phyloP scores from a whole-genome alignment of 2,797 vertebrate genomes.

The Amblyraja radiata region DNA sequence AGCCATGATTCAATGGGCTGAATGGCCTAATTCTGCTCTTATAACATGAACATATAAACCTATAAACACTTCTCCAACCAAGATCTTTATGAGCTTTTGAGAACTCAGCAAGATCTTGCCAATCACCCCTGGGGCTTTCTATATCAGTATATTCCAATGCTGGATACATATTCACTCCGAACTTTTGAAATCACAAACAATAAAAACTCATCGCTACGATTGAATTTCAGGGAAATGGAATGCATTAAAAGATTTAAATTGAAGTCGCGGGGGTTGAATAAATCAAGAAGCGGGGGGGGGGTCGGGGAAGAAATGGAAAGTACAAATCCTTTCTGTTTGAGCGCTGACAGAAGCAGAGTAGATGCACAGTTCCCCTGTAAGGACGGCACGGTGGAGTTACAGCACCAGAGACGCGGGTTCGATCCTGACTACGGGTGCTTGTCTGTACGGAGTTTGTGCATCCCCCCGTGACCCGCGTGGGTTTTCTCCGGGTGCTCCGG shows the following conservation, averaged over 20 bases:
- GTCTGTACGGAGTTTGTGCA: too few relatives aligned
- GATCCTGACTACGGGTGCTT: too few relatives aligned
- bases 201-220: not conserved
- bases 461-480: too few relatives aligned
- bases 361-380: not conserved
- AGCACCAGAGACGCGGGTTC: too few relatives aligned
- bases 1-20: too few relatives aligned
- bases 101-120: not conserved
- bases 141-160: not conserved
- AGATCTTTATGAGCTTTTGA: not conserved
- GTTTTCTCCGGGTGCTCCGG: too few relatives aligned
- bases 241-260: not conserved
- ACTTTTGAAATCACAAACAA: not conserved
- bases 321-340: not conserved
- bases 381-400: too few relatives aligned
- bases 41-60: too few relatives aligned
- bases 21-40: too few relatives aligned
- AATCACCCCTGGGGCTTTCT: not conserved
- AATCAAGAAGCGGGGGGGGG: not conserved
- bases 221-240: not conserved
- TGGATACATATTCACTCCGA: not conserved
- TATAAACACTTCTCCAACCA: too few relatives aligned
- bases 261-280: not conserved
- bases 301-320: not conserved
- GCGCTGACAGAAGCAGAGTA: not conserved